Base-by-base conservation (phyloP, 2,113 vertebrate genomes). In the Quiscalus mexicanus region DNA sequence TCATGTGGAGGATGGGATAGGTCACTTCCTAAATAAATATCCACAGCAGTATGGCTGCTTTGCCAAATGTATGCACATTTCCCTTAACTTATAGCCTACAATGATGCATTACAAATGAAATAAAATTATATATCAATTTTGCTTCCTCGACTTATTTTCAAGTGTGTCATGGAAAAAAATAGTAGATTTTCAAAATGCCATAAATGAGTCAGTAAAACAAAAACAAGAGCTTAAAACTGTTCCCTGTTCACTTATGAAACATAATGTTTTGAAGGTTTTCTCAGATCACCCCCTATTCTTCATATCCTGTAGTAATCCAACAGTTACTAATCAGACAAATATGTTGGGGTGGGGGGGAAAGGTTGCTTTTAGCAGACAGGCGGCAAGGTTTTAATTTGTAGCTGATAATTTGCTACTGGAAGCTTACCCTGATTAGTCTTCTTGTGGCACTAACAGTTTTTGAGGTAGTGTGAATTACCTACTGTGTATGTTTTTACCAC, bases 401-500 rank as follows among this genome's bases (percentile, higher is more conserved):
- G 97, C 98, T 98, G 98, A 99, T 99, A 99, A 99, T 99, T 99
- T 99, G 99, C 98, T 98, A 98, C 98, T 98, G 98, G 98, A 98
- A 98, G 98, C 98, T 98, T 99, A 98, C 96, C 80, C 98, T 99
- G 99, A 99, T 99, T 99, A 99, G 98, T 98, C 97, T 98, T 98
- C 98, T 99, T 98, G 98, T 98, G 98, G 98, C 98, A 98, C 98
- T 98, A 98, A 98, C 99, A 98, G 98, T 99, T 99, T 99, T 98
- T 98, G 99, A 99, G 99, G 98, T 99, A 98, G 98, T 98, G 98
- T 98, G 98, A 99, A 99, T 99, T 99, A 99, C 99, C 99, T 98
- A 98, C 99, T 99, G 99, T 98, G 99, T 98, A 98, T 99, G 98
- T 99, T 99, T 99, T 98, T 98, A 98, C 98, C 98, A 98, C 98